phyloP scores from a whole-genome alignment of 2,888 invertebrate genomes.

The Linhomoeus sp. region DNA sequence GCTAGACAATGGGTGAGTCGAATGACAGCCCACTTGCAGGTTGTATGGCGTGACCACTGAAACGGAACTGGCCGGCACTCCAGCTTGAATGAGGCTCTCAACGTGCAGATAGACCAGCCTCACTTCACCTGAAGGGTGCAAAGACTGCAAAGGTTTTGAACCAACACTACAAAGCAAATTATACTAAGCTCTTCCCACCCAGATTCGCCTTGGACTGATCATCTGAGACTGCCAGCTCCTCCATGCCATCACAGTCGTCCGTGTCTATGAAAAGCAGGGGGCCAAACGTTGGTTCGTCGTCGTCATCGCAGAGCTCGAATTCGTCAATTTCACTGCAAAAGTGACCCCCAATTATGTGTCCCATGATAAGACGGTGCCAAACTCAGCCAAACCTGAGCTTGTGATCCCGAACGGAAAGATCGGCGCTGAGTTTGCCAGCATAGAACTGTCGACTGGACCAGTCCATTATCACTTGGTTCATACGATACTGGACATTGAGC shows the following conservation, averaged over 20 bases:
- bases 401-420: constrained; percentile 31
- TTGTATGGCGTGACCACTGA: constrained; percentile 41
- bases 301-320: not conserved
- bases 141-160: too few relatives aligned
- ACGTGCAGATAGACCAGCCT: constrained; percentile 34
- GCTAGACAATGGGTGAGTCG: too few relatives aligned
- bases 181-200: constrained; percentile 15
- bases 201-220: constrained; percentile 35
- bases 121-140: constrained; percentile 32
- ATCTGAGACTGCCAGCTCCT: constrained; percentile 31
- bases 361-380: not conserved
- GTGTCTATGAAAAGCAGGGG: constrained; percentile 38
- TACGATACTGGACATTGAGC: constrained; percentile 70
- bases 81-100: constrained; percentile 30
- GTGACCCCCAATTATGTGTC: constrained; percentile 1
- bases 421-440: constrained; percentile 31
- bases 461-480: constrained; percentile 61
- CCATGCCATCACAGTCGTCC: constrained; percentile 34
- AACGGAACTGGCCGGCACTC: constrained; percentile 32
- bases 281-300: constrained; percentile 6
- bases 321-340: constrained; percentile 2
- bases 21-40: too few relatives aligned
- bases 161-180: not conserved
- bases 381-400: constrained; percentile 27
- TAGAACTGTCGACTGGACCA: constrained; percentile 69